Conservation (phyloP, 2,113 vertebrate species). For the Reinhardtius hippoglossoides region DNA sequence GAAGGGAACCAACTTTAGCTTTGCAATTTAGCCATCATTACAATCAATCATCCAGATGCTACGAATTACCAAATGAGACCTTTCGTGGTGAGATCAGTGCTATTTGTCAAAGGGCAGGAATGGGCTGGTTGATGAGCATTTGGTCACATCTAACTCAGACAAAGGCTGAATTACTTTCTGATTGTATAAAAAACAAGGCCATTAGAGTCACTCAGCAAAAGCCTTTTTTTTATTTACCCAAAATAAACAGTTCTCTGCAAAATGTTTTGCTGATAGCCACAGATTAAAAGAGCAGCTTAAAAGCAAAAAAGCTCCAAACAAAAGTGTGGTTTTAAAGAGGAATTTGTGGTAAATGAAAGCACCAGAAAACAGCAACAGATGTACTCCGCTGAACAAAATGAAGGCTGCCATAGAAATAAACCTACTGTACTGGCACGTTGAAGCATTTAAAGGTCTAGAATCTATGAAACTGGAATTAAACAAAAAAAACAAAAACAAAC, state of each 20-base stretch:
- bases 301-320: background rate
- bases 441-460: conserved; percentile 2
- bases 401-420: conserved; percentile 3
- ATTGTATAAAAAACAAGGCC: background rate
- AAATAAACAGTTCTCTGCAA: conserved; percentile 26
- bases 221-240: conserved; percentile 22
- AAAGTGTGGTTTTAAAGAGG: conserved; percentile 39
- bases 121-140: conserved; percentile 51
- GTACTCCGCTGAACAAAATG: background rate
- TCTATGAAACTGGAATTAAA: background rate
- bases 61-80: conserved; percentile 65
- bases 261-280: conserved; percentile 23
- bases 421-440: background rate
- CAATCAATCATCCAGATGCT: conserved; percentile 63
- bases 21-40: conserved; percentile 58
- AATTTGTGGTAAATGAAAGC: conserved; percentile 39
- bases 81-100: conserved; percentile 64
- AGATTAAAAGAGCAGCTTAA: conserved; percentile 28
- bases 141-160: conserved; percentile 35
- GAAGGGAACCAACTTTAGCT: conserved; percentile 39
- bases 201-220: conserved; percentile 13
- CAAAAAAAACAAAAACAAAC: background rate
- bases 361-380: conserved; percentile 42
- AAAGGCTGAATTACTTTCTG: conserved; percentile 10
- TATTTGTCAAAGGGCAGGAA: conserved; percentile 65